Conservation (phyloP, 2,888 invertebrate genomes). For the Antheraea yamamai region DNA sequence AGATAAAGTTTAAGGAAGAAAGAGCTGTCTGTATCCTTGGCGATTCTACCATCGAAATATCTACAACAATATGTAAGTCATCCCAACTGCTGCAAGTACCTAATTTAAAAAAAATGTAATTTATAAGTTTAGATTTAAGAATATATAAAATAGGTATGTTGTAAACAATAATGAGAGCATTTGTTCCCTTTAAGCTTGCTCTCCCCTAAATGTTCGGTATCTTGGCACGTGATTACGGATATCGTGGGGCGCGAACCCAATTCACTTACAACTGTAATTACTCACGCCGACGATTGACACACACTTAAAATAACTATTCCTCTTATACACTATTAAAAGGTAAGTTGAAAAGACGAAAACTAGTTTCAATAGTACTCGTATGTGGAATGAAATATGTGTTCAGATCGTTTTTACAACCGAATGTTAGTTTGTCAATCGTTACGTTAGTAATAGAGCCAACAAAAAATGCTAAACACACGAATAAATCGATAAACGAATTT, state of each 20-base stretch:
- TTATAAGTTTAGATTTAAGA: not conserved
- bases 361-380: not conserved
- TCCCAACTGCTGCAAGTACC: not conserved
- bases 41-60: not conserved
- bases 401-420: not conserved
- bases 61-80: not conserved
- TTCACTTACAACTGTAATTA: constrained; percentile 65
- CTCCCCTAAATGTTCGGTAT: constrained; percentile 58
- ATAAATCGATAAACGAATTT: not conserved
- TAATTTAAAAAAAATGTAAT: not conserved
- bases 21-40: not conserved
- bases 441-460: not conserved
- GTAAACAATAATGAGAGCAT: constrained; percentile 9
- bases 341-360: not conserved
- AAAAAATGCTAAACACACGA: not conserved
- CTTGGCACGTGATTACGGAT: constrained; percentile 70
- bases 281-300: constrained; percentile 62
- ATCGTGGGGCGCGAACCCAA: constrained; percentile 71
- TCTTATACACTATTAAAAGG: constrained; percentile 25
- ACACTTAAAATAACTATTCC: constrained; percentile 43
- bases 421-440: not conserved
- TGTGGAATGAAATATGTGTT: not conserved
- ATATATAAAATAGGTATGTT: not conserved
- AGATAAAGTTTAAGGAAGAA: not conserved
- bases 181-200: constrained; percentile 45